Conservation (phyloP, 2,797 vertebrate genomes). For the Brachymystax lenok region DNA sequence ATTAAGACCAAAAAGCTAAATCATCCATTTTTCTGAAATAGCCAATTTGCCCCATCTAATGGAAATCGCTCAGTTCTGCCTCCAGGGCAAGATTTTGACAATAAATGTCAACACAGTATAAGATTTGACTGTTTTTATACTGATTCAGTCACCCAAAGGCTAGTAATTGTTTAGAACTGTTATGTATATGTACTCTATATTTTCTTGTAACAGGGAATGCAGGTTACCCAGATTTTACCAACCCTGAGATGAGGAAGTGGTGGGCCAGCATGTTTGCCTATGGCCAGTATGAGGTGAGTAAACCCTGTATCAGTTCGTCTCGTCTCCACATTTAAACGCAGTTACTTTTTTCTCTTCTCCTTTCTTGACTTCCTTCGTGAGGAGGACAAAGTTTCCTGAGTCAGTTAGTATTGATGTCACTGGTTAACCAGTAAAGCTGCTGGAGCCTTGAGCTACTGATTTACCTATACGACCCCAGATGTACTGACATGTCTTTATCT, state of each 20-base stretch:
- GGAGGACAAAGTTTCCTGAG: no score
- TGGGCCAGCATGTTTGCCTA: conserved; percentile 80
- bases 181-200: conserved; percentile 37
- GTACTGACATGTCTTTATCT: not conserved
- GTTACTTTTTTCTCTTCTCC: conserved; percentile 53
- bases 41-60: no score
- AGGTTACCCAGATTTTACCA: conserved; percentile 81
- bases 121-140: no score
- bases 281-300: conserved; percentile 77
- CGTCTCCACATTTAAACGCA: conserved; percentile 51
- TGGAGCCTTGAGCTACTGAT: not conserved
- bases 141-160: no score
- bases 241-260: conserved; percentile 77
- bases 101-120: no score
- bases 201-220: conserved; percentile 67
- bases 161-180: no score
- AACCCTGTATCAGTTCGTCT: not conserved
- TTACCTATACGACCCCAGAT: not conserved
- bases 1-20: no score
- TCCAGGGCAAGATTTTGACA: no score
- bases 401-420: not conserved
- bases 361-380: not conserved
- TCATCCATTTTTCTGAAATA: no score
- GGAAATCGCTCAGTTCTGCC: no score
- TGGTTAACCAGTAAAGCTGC: not conserved